Evolutionary conservation across 2,888 invertebrate genomes (phyloP).

Genomic region (Venusia cambrica): DNA sequence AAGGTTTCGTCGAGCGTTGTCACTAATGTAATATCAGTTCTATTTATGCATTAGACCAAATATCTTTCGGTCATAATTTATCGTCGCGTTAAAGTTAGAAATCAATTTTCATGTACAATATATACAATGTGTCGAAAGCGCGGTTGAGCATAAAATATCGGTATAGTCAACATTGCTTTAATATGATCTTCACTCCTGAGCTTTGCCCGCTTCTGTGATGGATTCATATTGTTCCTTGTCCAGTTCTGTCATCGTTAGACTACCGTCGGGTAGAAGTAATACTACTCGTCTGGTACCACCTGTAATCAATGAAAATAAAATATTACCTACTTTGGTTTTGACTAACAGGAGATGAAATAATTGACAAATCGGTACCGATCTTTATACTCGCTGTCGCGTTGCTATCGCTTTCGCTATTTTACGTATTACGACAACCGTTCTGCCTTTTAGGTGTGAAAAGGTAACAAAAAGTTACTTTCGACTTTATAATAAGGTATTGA

Average conservation of each 20-base stretch:
- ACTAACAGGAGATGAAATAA: no score
- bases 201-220: constrained; percentile 79
- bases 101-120: constrained; percentile 7
- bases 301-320: constrained; percentile 56
- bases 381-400: no score
- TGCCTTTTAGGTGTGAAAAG: no score
- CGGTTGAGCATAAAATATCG: constrained; percentile 1
- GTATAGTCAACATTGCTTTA: constrained; percentile 1
- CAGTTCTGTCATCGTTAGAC: constrained; percentile 92
- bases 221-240: constrained; percentile 92
- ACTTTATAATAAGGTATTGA: no score
- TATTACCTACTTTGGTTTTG: no score
- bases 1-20: constrained; percentile 2
- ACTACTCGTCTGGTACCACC: constrained; percentile 92
- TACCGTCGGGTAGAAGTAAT: constrained; percentile 91
- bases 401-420: no score
- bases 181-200: constrained; percentile 64
- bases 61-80: constrained; percentile 3
- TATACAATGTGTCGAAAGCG: constrained; percentile 1
- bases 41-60: constrained; percentile 6
- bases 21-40: constrained; percentile 13
- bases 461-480: no score
- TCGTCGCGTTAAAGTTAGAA: constrained; percentile 1
- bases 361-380: no score
- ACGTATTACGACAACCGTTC: no score